These are phyloP conservation scores for Egretta garzetta DNA, from an alignment of 2,113 vertebrate species.

Conservation along the genomic window DNA sequence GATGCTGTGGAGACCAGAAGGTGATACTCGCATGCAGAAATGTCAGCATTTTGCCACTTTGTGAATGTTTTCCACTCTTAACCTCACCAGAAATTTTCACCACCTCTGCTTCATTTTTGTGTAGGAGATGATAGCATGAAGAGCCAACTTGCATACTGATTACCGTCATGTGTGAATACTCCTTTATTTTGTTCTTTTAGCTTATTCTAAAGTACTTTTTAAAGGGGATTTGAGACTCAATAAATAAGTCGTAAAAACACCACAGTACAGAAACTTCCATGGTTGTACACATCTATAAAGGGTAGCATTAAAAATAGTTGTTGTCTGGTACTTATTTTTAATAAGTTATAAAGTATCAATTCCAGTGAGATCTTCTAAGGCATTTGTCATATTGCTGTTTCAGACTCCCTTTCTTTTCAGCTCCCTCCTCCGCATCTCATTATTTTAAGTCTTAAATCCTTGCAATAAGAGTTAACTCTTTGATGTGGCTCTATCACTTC, in stretches of 20 bases:
- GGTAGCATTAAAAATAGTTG: background rate
- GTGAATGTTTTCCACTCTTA: conserved; percentile 2
- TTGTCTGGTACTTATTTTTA: background rate
- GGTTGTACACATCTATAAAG: background rate
- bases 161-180: background rate
- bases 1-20: background rate
- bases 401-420: conserved; percentile 3
- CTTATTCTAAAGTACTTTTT: background rate
- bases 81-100: conserved; percentile 7
- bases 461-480: conserved; percentile 27
- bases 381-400: conserved; percentile 16
- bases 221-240: background rate
- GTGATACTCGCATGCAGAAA: background rate
- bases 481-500: background rate
- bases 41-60: background rate
- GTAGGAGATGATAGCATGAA: background rate
- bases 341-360: background rate
- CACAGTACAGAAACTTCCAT: background rate
- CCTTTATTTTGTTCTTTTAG: background rate
- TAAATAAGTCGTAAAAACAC: background rate
- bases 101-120: background rate
- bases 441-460: conserved; percentile 39
- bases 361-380: background rate
- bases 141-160: background rate
- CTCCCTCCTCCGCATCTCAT: conserved; percentile 40